Conservation (phyloP, 2,888 invertebrate species). For the Harpalus rubripes region DNA sequence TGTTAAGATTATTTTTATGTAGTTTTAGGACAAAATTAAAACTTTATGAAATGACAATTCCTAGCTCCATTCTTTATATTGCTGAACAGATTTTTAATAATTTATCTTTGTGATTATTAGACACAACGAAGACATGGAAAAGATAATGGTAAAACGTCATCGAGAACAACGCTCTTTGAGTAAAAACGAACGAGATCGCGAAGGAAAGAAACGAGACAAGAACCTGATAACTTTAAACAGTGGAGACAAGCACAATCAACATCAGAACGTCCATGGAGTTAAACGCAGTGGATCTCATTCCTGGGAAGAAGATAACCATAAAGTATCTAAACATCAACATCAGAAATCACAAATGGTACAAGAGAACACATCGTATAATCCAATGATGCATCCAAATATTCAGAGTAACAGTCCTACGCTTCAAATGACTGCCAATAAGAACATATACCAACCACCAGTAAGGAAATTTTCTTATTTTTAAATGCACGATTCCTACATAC, state of each 20-base stretch:
- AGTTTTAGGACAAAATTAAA: too few species aligned
- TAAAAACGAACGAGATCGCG: slow-evolving; percentile 75
- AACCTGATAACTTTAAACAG: slow-evolving; percentile 53
- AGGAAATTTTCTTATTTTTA: slow-evolving; percentile 2
- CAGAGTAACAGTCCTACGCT: slow-evolving; percentile 41
- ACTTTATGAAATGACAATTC: too few species aligned
- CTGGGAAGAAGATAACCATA: slow-evolving; percentile 81
- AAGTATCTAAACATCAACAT: slow-evolving; percentile 80
- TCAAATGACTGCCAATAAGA: slow-evolving; percentile 46
- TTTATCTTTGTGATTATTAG: slow-evolving; percentile 75
- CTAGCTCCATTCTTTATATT: background rate
- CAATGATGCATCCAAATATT: slow-evolving; percentile 35
- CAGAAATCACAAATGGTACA: slow-evolving; percentile 49
- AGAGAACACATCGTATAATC: slow-evolving; percentile 27
- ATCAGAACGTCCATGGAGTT: slow-evolving; percentile 78
- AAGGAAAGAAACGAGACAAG: slow-evolving; percentile 73
- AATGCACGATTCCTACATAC: background rate
- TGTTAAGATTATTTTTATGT: too few species aligned
- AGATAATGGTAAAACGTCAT: slow-evolving; percentile 85
- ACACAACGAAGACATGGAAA: slow-evolving; percentile 92
- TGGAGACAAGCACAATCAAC: slow-evolving; percentile 67
- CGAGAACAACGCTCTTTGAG: slow-evolving; percentile 81
- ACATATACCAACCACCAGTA: slow-evolving; percentile 54
- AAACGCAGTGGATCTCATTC: slow-evolving; percentile 83
- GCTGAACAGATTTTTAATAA: background rate